Evolutionary conservation across 1,140 invertebrate genomes (phyloP), one percentile per base, ranked within the genome.

Genomic region (Aphis craccivora): DNA sequence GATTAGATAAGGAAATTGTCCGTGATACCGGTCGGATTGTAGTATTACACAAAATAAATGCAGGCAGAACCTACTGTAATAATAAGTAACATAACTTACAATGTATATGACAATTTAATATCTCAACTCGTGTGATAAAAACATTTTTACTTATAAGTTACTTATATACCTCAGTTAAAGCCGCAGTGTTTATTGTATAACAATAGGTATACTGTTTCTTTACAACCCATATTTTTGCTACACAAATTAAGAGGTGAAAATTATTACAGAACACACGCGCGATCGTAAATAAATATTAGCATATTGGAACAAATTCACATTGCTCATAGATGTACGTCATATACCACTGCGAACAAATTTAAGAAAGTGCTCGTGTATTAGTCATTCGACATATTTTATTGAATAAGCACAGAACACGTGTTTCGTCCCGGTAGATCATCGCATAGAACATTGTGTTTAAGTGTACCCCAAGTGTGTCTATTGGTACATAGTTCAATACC

Each of bases 1-100:
- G 23, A 8, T 76, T 76, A 43, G 35, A 76, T 76, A 76, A 91
- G 14, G 40, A 91, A 91, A 91, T 91, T 18, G 60, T 43, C 90
- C 55, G 37, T 23, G 55, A 91, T 91, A 91, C 90, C 55, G 90
- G 90, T 91, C 90, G 18, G 83, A 84, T 76, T 76, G 60, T 30
- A 76, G 60, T 67, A 67, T 76, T 76, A n/a, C n/a, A 76, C 60
- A 76, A n/a, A 76, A 84, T 40, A 23, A 3, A 84, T 25, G 37
- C 40, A 30, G 14, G 83, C 81, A n/a, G 7, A 30, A 9, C 9
- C 35, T 4, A 18, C 35, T 83, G 22, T 83, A 37, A 22, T 35
- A 37, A 83, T 23, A 83, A 37, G 37, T 83, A 83, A 40, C 35
- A 35, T 83, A 35, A 83, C 60, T n/a, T 67, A 67, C 11, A n/a